phyloP scores from a whole-genome alignment of 2,888 invertebrate species.

The Galerucella pusilla region DNA sequence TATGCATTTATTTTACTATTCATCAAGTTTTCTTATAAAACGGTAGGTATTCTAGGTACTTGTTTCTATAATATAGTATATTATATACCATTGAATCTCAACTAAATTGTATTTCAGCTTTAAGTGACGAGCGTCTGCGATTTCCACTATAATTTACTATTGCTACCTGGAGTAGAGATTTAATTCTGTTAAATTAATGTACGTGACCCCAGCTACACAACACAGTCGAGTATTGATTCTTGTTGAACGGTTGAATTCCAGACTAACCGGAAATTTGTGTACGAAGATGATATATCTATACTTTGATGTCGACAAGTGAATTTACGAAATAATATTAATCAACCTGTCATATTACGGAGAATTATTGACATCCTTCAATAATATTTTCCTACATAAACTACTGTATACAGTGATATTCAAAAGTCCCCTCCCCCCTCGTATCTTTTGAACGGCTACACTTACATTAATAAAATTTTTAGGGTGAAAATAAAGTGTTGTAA shows the following conservation, averaged over 20 bases:
- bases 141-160: background rate
- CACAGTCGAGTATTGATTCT: background rate
- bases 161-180: background rate
- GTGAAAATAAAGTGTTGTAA: too few species aligned
- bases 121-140: background rate
- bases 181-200: background rate
- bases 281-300: too few species aligned
- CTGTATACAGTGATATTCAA: too few species aligned
- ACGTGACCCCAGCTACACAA: slow-evolving; percentile 1
- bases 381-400: too few species aligned
- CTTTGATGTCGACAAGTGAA: too few species aligned
- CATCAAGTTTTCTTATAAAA: background rate
- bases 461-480: too few species aligned
- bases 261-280: background rate
- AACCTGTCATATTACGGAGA: too few species aligned
- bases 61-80: background rate
- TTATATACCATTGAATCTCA: background rate
- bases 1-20: too few species aligned
- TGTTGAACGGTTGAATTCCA: slow-evolving; percentile 1
- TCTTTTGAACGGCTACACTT: too few species aligned
- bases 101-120: background rate
- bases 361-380: too few species aligned
- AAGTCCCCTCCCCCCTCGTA: too few species aligned
- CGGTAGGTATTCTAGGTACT: background rate
- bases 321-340: too few species aligned